Conservation (phyloP, 1,140 invertebrate genomes). For the Vanessa atalanta region DNA sequence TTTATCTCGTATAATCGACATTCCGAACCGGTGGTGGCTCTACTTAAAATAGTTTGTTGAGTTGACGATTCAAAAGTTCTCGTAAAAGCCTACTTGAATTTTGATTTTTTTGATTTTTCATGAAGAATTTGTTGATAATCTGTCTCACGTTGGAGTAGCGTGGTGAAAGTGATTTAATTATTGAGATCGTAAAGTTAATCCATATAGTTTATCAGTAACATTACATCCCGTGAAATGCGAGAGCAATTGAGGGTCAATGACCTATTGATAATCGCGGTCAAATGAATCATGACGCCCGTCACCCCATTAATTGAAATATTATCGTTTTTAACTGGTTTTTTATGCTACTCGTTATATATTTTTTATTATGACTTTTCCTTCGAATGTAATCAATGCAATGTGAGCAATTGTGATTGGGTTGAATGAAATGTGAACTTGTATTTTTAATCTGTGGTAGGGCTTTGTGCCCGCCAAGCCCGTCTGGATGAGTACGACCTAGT, state of each 20-base stretch:
- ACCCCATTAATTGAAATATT: conserved; percentile 35
- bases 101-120: too few relatives aligned
- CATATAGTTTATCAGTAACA: background rate
- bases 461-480: too few relatives aligned
- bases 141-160: too few relatives aligned
- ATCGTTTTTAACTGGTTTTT: conserved; percentile 18
- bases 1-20: too few relatives aligned
- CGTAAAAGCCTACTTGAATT: too few relatives aligned
- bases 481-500: too few relatives aligned
- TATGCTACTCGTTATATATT: background rate
- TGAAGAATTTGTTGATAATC: too few relatives aligned
- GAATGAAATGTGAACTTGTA: background rate
- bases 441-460: background rate
- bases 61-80: too few relatives aligned
- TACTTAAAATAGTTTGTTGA: too few relatives aligned
- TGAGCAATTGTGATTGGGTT: background rate
- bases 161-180: background rate
- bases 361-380: background rate
- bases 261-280: conserved; percentile 31
- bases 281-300: conserved; percentile 30
- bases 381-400: background rate
- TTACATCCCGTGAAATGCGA: background rate
- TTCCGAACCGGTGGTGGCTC: too few relatives aligned
- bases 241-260: conserved; percentile 17
- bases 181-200: background rate